These are phyloP conservation scores for Ceratina calcarata DNA, from an alignment of 1,140 invertebrate species.

Conservation along the genomic window DNA sequence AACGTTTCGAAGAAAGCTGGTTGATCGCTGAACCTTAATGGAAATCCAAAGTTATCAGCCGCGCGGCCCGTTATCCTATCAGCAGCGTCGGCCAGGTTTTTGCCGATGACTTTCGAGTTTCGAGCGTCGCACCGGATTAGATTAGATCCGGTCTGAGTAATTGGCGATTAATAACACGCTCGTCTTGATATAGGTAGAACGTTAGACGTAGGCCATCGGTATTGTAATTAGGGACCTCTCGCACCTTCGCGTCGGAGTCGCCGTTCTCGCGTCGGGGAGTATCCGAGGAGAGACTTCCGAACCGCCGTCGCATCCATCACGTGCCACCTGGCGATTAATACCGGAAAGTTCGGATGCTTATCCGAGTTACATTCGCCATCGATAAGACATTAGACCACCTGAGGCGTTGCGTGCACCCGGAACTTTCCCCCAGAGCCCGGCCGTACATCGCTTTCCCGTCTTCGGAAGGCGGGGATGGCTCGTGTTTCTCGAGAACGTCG, in stretches of 20 bases:
- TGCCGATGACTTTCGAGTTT: conserved; percentile 65
- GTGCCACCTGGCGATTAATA: conserved; percentile 72
- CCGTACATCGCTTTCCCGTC: conserved; percentile 26
- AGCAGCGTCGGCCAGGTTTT: conserved; percentile 42
- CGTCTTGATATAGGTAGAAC: conserved; percentile 54
- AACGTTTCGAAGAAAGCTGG: conserved; percentile 16
- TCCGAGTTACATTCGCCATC: conserved; percentile 70
- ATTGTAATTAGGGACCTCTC: conserved; percentile 66
- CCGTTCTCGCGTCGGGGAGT: conserved; percentile 23
- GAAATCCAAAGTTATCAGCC: conserved; percentile 64
- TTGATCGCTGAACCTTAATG: conserved; percentile 53
- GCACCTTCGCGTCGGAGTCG: background rate
- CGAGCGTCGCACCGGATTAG: conserved; percentile 65
- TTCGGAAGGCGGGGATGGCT: too few relatives aligned
- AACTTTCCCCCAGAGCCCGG: conserved; percentile 21
- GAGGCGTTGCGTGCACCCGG: conserved; percentile 37
- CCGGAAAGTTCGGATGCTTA: conserved; percentile 70
- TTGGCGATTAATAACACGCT: conserved; percentile 76
- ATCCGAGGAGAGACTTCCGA: conserved; percentile 42
- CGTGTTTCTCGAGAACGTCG: background rate
- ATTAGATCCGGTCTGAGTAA: conserved; percentile 73
- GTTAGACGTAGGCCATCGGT: conserved; percentile 65
- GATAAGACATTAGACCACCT: conserved; percentile 61
- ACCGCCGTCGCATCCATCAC: conserved; percentile 74
- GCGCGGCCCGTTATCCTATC: conserved; percentile 59